Percentiles rank a stretch among this genome's conserved stretches.
Conservation (phyloP, 2,797 vertebrate genomes). For the Cottoperca gobio region DNA sequence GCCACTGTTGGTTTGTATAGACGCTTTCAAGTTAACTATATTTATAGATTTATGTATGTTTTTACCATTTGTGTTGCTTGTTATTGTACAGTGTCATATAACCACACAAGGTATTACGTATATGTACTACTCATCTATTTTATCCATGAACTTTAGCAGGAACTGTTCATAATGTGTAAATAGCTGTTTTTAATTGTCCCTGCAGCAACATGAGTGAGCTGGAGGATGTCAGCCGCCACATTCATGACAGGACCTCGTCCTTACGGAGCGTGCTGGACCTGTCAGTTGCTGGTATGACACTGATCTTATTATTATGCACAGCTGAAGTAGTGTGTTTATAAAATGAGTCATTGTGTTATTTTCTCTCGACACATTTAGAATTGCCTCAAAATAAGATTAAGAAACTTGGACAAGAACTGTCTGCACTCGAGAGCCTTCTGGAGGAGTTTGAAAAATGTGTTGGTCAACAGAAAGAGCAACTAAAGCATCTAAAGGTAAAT, state of each 20-base stretch:
- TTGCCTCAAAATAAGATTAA: conserved; percentile 58
- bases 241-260: conserved; percentile 62
- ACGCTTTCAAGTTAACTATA: too few species aligned
- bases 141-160: not conserved
- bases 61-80: not conserved
- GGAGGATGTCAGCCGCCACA: conserved; percentile 53
- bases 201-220: conserved; percentile 69
- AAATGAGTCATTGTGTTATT: not conserved
- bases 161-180: not conserved
- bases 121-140: not conserved
- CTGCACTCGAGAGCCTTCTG: conserved; percentile 49
- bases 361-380: conserved; percentile 36
- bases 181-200: not conserved
- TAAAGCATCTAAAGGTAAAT: conserved; percentile 69
- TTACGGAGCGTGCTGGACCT: conserved; percentile 65
- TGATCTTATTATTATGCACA: not conserved
- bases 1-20: too few species aligned
- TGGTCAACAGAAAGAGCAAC: conserved; percentile 52
- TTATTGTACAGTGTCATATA: not conserved
- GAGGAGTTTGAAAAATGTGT: conserved; percentile 67
- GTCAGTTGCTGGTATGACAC: conserved; percentile 55
- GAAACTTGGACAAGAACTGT: conserved; percentile 65
- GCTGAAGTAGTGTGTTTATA: not conserved
- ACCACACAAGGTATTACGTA: not conserved
- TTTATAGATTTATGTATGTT: too few species aligned